Evolutionary conservation across 2,113 vertebrate species (phyloP), one percentile per base, ranked within the genome.

Genomic region (Oostethus manadensis): DNA sequence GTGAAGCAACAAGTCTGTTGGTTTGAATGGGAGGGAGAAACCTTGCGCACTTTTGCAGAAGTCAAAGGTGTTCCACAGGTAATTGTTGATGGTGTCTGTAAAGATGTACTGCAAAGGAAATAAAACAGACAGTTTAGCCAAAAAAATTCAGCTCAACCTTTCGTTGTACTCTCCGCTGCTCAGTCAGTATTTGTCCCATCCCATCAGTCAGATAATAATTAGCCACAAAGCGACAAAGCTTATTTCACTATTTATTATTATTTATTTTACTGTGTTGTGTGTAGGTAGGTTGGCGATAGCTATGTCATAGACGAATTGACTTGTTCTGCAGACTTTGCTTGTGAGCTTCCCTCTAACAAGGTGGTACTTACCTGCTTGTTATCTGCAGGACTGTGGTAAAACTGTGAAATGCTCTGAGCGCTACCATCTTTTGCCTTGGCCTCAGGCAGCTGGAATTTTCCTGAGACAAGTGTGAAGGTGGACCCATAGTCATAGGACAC

Each of bases 361-460:
- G 35, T 40, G 14, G 10, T 40, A 65, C 92, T 92, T 81, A 99
- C 97, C 84, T 93, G 87, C 76, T 90, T 92, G 86, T 98, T 98
- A 87, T 99, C 95, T 0, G 91, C 93, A 0, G 96, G 97, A 57
- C 95, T 99, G 89, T 99, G 97, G 85, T 98, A 99, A 90, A 99
- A 98, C 88, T 99, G 96, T 4, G 94, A 88, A 1, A 99, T 94
- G 75, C 93, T 90, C 48, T 93, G 92, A 54, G 90, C 89, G 0
- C 74, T 92, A 54, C 53, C 77, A 21, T 71, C 64, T 43, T 77
- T 74, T 38, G 62, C 74, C 43, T 91, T 92, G 10, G 82, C 82
- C 2, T 21, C 68, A 0, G 86, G 62, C 0, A 96, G 89, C 79
- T 75, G 85, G 69, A 99, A 93, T 59, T 87, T 91, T 18, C 93